Conservation (phyloP, 1,140 invertebrate genomes). For the Lasioglossum albipes region DNA sequence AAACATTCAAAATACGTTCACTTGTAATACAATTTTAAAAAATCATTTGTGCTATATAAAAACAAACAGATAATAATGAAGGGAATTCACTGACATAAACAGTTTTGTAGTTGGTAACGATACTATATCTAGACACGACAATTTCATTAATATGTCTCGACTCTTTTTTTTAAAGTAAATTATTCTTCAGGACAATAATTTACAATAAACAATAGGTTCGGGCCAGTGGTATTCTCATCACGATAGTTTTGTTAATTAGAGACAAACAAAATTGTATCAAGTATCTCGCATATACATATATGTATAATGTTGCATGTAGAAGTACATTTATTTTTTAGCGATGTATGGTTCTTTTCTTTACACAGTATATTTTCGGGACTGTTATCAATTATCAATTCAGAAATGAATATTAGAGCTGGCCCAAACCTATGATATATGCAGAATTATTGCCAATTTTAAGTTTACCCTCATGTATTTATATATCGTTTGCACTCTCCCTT, state of each 20-base stretch:
- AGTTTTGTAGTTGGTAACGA: slow-evolving; percentile 28
- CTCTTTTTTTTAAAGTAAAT: slow-evolving; percentile 8
- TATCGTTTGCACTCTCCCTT: slow-evolving; percentile 40
- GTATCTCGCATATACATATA: not conserved
- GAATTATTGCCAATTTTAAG: slow-evolving; percentile 49
- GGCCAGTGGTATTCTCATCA: slow-evolving; percentile 4
- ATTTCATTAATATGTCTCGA: slow-evolving; percentile 4
- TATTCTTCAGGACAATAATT: slow-evolving; percentile 16
- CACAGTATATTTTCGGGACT: not conserved
- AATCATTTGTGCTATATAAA: slow-evolving; percentile 43
- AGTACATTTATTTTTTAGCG: slow-evolving; percentile 22
- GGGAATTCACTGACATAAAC: slow-evolving; percentile 28
- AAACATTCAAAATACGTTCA: slow-evolving; percentile 36
- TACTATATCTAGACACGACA: slow-evolving; percentile 4
- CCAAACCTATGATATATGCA: slow-evolving; percentile 28
- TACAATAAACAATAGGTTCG: slow-evolving; percentile 24
- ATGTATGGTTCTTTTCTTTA: slow-evolving; percentile 14
- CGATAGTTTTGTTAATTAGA: not conserved
- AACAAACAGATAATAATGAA: slow-evolving; percentile 40
- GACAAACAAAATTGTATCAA: not conserved
- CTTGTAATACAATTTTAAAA: slow-evolving; percentile 48
- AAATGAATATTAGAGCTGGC: slow-evolving; percentile 16
- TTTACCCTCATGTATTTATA: slow-evolving; percentile 18
- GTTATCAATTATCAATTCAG: too few relatives aligned
- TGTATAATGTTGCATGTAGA: not conserved